Evolutionary conservation across 2,888 invertebrate genomes (phyloP), one percentile per base, ranked within the genome.

Genomic region (Deilephila porcellus): DNA sequence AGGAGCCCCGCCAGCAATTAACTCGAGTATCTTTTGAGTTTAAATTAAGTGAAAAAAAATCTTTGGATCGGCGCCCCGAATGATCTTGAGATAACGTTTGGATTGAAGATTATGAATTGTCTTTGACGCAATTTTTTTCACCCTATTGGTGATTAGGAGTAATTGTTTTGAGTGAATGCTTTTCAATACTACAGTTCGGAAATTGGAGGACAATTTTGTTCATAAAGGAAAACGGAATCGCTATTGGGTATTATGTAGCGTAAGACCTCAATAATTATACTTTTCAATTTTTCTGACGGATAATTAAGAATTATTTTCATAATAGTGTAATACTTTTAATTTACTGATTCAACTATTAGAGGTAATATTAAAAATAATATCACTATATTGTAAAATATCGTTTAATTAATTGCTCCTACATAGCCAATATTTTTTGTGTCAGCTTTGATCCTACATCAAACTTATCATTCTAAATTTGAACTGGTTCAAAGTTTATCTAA

Each of bases 21-120:
- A 91, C 91, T 94, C 91, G 87, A 94, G 94, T 94, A 93, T 94
- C 94, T 92, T 93, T 94, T 94, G 93, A 94, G 93, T 93, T 94
- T 88, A 94, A 94, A 94, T 94, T 93, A 93, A 94, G 94, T 90
- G 94, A 92, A 93, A 93, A 93, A 94, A 93, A 73, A 62, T 62
- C 60, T 62, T 37, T 70, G 53, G 70, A 73, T 62, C 71, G 60
- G 37, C 63, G 70, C 62, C 52, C 71, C 53, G 70, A 78, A 77
- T 76, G 75, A 78, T 77, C 77, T 74, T 74, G 64, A 67, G 64
- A 56, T 73, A 34, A 53, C 72, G 72, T 73, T 67, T 73, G 67
- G 64, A 59, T 59, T 67, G 60, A 71, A 64, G 63, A 64, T 56
- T 63, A 62, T 70, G 70, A 73, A 73, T 67, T 67, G 67, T 52